These are phyloP conservation scores for Microctenopoma steveboyesi DNA, from an alignment of 2,797 vertebrate species.

Conservation along the genomic window DNA sequence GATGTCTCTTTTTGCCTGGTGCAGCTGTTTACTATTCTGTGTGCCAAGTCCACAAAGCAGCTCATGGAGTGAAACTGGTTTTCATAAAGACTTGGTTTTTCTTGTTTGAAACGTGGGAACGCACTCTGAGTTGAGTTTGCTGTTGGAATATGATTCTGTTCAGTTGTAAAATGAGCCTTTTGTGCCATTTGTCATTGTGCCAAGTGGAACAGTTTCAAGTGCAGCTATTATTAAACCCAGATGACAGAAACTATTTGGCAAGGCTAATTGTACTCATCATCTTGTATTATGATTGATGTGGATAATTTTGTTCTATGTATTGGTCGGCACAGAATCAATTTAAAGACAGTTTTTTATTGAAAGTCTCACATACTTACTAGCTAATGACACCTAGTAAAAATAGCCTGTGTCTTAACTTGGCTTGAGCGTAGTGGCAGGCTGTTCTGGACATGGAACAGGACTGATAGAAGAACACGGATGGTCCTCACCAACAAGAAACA, in stretches of 20 bases:
- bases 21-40: conserved; percentile 67
- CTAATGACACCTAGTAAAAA: conserved; percentile 60
- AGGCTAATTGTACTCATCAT: conserved; percentile 31
- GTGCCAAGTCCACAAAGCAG: conserved; percentile 53
- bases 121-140: conserved; percentile 29
- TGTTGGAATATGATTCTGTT: conserved; percentile 33
- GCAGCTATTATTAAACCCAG: conserved; percentile 67
- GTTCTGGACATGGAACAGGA: conserved; percentile 50
- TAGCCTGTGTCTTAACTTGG: conserved; percentile 56
- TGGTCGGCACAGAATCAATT: neutral
- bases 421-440: conserved; percentile 55
- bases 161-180: conserved; percentile 52
- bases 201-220: conserved; percentile 58
- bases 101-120: conserved; percentile 43
- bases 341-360: conserved; percentile 17
- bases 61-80: conserved; percentile 35
- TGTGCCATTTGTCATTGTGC: conserved; percentile 50
- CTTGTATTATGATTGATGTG: neutral
- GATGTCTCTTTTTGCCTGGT: conserved; percentile 60
- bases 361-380: conserved; percentile 16
- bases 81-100: conserved; percentile 55
- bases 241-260: conserved; percentile 56
- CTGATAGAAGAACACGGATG: conserved; percentile 51
- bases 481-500: conserved; percentile 46
- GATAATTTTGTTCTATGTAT: neutral